Percentiles rank a stretch among this genome's conserved stretches.
phyloP scores from a whole-genome alignment of 2,888 invertebrate genomes.

The Cephonodes hylas region DNA sequence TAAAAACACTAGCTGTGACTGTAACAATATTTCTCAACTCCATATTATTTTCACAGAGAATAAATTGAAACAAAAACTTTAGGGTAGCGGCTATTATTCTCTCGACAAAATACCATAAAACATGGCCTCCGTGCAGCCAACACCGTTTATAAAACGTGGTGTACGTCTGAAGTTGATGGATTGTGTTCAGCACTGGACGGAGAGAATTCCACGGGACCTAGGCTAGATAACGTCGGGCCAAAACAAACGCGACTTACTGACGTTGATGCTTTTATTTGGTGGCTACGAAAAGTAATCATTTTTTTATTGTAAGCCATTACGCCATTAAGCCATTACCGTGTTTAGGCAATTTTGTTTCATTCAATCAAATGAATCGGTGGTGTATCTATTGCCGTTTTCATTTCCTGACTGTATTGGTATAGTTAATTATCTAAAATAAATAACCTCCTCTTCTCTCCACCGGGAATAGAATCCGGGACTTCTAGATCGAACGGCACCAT shows the following conservation, averaged over 20 bases:
- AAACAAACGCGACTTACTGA: background rate
- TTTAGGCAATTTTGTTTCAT: too few species aligned
- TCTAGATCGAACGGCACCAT: too few species aligned
- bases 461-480: too few species aligned
- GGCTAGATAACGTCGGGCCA: background rate
- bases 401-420: too few species aligned
- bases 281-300: too few species aligned
- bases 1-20: background rate
- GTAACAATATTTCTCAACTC: background rate
- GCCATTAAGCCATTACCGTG: too few species aligned
- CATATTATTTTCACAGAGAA: background rate
- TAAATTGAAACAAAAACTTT: conserved; percentile 9
- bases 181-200: background rate
- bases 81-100: conserved; percentile 4
- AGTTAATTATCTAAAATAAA: too few species aligned
- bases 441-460: too few species aligned
- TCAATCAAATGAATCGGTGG: too few species aligned
- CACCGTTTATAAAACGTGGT: conserved; percentile 12
- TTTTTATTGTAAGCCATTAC: too few species aligned
- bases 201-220: conserved; percentile 8
- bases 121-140: background rate
- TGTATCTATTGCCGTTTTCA: too few species aligned
- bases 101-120: conserved; percentile 4
- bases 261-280: background rate
- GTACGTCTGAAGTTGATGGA: conserved; percentile 13